phyloP scores from a whole-genome alignment of 2,888 invertebrate species.

The Calameuta filiformis region DNA sequence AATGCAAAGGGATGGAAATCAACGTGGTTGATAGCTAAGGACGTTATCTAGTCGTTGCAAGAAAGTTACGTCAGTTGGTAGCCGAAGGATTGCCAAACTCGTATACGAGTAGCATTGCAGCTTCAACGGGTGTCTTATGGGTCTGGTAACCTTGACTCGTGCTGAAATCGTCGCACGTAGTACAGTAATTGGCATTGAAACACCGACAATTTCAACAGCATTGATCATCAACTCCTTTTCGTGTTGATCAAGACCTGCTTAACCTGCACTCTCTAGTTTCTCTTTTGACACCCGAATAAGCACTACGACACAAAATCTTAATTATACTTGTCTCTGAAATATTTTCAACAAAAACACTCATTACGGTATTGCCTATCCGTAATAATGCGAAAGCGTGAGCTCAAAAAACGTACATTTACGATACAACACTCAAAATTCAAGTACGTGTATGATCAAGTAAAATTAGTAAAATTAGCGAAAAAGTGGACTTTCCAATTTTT shows the following conservation, averaged over 20 bases:
- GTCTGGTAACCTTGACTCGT: constrained; percentile 2
- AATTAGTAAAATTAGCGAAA: not conserved
- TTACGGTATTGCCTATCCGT: not conserved
- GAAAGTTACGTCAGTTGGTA: not conserved
- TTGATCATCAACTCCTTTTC: not conserved
- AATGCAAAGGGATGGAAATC: not conserved
- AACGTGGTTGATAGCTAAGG: not conserved
- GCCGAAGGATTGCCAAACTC: not conserved
- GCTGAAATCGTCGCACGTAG: constrained; percentile 5
- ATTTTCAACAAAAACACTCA: not conserved
- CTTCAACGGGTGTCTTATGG: not conserved
- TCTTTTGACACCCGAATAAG: not conserved
- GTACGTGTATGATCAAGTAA: not conserved
- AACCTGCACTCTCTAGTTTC: not conserved
- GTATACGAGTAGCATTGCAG: not conserved
- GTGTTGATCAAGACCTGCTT: not conserved
- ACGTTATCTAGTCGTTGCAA: not conserved
- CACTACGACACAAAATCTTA: not conserved
- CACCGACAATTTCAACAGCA: not conserved
- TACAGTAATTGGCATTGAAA: constrained; percentile 7
- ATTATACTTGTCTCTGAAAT: not conserved
- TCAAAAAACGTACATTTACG: not conserved
- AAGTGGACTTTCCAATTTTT: not conserved
- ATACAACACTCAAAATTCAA: not conserved
- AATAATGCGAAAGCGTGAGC: not conserved